Evolutionary conservation across 2,888 invertebrate genomes (phyloP).

Genomic region (Cloeon dipterum): DNA sequence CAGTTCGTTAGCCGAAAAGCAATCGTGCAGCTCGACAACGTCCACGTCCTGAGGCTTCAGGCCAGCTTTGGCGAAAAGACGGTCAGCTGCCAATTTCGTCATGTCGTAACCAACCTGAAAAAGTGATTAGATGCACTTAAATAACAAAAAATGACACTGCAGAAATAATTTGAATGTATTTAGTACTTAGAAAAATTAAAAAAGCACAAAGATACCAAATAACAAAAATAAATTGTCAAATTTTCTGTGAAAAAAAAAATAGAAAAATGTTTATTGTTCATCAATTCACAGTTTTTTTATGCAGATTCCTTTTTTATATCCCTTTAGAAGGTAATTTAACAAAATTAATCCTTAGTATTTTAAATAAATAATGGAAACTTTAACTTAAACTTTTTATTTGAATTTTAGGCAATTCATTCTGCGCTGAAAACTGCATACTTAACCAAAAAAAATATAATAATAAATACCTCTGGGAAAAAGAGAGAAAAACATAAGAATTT

Average conservation of each 20-base stretch:
- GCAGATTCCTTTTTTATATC: too few species aligned
- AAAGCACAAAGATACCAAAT: too few species aligned
- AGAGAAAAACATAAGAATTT: background rate
- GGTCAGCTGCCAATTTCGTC: constrained; percentile 61
- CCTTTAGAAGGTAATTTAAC: too few species aligned
- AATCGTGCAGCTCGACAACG: constrained; percentile 92
- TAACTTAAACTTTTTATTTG: too few species aligned
- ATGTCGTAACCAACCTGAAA: constrained; percentile 70
- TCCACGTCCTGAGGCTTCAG: constrained; percentile 61
- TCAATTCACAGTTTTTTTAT: background rate
- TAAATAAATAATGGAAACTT: too few species aligned
- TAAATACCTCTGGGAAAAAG: too few species aligned
- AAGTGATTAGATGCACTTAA: too few species aligned
- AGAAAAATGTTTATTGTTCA: background rate
- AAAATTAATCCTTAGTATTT: too few species aligned
- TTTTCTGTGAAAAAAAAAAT: constrained; percentile 1
- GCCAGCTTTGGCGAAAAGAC: constrained; percentile 49
- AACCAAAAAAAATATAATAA: too few species aligned
- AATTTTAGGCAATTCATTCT: too few species aligned
- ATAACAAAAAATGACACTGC: background rate
- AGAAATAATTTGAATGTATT: background rate
- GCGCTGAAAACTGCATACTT: background rate
- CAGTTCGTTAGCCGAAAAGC: constrained; percentile 92
- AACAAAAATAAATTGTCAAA: constrained; percentile 3
- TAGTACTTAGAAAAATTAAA: too few species aligned